Evolutionary conservation across 2,113 vertebrate genomes (phyloP).

Genomic region (Tenebrosternarchus preto): DNA sequence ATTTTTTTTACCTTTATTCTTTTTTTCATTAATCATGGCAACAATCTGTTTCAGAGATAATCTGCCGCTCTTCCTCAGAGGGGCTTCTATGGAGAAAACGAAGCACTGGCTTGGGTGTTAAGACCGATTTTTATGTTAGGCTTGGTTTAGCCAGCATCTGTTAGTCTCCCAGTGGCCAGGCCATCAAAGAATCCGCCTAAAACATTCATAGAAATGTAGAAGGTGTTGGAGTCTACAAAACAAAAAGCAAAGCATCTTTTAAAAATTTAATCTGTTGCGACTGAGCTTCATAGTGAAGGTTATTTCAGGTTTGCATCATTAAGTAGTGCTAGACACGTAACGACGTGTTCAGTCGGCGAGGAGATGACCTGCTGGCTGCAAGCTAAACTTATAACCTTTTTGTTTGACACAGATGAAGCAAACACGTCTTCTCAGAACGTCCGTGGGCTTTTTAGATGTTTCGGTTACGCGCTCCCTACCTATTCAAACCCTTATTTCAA

Average conservation of each 20-base stretch:
- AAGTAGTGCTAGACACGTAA: too few relatives aligned
- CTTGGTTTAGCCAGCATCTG: constrained; percentile 21
- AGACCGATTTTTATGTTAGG: constrained; percentile 21
- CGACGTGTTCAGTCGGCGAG: too few relatives aligned
- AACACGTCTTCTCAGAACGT: too few relatives aligned
- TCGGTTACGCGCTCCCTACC: too few relatives aligned
- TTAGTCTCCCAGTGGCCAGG: not conserved
- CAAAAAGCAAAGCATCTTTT: not conserved
- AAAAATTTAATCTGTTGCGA: not conserved
- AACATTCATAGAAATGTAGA: not conserved
- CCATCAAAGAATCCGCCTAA: not conserved
- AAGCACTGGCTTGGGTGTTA: constrained; percentile 9
- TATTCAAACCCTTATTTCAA: too few relatives aligned
- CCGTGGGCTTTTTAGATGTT: too few relatives aligned
- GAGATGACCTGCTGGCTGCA: too few relatives aligned
- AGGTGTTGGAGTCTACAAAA: not conserved
- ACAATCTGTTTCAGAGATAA: constrained; percentile 17
- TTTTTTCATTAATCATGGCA: constrained; percentile 34
- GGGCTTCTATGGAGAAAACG: constrained; percentile 8
- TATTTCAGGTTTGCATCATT: not conserved
- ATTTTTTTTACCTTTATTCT: constrained; percentile 17
- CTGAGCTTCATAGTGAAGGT: not conserved
- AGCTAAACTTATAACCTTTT: too few relatives aligned
- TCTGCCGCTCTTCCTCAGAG: constrained; percentile 24
- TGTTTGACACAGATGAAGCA: too few relatives aligned